phyloP scores from a whole-genome alignment of 2,113 vertebrate species.

The Onychorhynchus coronatus region DNA sequence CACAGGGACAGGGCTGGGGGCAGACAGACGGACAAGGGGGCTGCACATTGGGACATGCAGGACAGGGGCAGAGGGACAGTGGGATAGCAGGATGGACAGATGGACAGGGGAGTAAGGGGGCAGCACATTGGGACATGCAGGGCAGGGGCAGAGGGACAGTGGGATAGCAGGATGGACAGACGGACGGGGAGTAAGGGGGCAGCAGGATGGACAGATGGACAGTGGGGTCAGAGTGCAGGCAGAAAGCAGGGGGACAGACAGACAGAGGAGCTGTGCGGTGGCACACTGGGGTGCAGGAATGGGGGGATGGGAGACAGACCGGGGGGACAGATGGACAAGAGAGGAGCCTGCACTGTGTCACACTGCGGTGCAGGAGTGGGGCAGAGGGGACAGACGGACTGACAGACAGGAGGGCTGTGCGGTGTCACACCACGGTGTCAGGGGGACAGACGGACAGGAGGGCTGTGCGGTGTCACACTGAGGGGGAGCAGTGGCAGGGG shows the following conservation, averaged over 20 bases:
- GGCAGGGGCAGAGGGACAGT: too few species aligned
- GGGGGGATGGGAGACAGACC: background rate
- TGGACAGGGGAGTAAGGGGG: background rate
- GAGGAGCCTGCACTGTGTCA: background rate
- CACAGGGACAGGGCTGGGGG: background rate
- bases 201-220: background rate
- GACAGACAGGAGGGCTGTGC: background rate
- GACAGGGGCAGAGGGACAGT: background rate
- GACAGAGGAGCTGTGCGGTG: background rate
- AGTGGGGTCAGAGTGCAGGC: background rate
- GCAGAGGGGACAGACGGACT: background rate
- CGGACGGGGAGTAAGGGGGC: accelerated
- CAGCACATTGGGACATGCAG: background rate
- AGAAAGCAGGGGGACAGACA: background rate
- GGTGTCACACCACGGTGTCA: background rate
- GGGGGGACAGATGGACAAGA: background rate
- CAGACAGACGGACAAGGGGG: background rate
- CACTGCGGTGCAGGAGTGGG: background rate
- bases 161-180: background rate
- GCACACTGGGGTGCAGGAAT: background rate
- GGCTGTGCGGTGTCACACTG: background rate
- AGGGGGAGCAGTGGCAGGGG: background rate
- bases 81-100: background rate
- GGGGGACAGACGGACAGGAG: background rate
- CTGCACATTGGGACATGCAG: background rate